Evolutionary conservation across 2,797 vertebrate species (phyloP).

Genomic region (Pteronotus mesoamericanus): DNA sequence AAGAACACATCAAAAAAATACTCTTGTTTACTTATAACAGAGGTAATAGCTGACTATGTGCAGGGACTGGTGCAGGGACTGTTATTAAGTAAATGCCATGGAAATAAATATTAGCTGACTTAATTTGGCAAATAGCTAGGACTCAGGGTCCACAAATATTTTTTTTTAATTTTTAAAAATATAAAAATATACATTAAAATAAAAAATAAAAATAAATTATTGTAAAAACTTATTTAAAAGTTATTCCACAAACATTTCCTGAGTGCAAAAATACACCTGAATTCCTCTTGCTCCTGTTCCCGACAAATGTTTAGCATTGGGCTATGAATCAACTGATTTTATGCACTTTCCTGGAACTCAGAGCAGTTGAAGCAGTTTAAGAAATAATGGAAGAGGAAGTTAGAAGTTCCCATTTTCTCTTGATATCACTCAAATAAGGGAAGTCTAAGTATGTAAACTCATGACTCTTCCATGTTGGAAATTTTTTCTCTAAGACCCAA

Average conservation of each 20-base stretch:
- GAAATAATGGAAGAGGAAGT: not conserved
- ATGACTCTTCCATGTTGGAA: slow-evolving; percentile 24
- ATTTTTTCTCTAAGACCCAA: not conserved
- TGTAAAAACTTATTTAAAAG: not conserved
- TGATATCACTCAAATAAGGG: not conserved
- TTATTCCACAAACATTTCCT: not conserved
- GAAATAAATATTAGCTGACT: not conserved
- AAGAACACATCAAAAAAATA: not conserved
- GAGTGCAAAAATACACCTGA: not conserved
- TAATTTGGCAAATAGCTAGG: not conserved
- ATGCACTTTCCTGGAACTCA: not conserved
- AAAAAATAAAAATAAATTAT: not conserved
- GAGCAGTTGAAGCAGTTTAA: not conserved
- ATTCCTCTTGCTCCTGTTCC: not conserved
- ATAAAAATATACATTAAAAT: not conserved
- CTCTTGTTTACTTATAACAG: not conserved
- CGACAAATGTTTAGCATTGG: not conserved
- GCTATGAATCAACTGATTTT: not conserved
- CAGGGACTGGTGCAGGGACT: not conserved
- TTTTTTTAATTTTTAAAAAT: not conserved
- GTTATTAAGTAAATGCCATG: not conserved
- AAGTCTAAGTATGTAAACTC: not conserved
- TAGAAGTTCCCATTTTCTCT: not conserved
- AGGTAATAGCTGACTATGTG: not conserved
- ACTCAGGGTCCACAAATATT: not conserved